phyloP scores from a whole-genome alignment of 1,140 invertebrate species.

The Cydia strobilella region DNA sequence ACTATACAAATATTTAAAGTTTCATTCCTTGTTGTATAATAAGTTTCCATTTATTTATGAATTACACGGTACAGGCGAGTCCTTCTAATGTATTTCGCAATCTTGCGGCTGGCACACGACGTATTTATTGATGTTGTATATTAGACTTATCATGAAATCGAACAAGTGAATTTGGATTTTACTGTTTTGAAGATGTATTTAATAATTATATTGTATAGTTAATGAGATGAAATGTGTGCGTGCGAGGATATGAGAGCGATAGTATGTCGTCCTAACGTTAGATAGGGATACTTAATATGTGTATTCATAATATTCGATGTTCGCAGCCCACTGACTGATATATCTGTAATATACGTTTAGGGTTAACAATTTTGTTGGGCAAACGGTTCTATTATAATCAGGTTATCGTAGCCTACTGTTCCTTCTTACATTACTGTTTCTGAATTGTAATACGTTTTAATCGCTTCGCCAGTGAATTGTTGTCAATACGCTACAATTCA shows the following conservation, averaged over 20 bases:
- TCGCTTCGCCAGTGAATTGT: too few relatives aligned
- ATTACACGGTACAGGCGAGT: conserved; percentile 46
- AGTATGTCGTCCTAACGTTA: conserved; percentile 38
- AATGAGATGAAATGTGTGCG: conserved; percentile 20
- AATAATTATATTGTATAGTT: conserved; percentile 41
- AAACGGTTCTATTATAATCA: conserved; percentile 22
- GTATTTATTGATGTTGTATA: conserved; percentile 65
- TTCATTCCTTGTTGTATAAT: conserved; percentile 32
- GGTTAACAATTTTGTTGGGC: conserved; percentile 48
- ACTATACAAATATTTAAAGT: not conserved
- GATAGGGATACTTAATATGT: conserved; percentile 36
- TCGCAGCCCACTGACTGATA: conserved; percentile 54
- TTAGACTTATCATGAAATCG: conserved; percentile 65
- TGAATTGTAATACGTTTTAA: not conserved
- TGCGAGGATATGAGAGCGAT: conserved; percentile 34
- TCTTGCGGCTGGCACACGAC: conserved; percentile 45
- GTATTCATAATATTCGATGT: conserved; percentile 37
- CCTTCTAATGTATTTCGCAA: conserved; percentile 63
- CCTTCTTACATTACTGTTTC: not conserved
- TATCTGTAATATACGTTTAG: conserved; percentile 53
- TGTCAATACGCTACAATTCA: too few relatives aligned
- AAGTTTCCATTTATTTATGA: conserved; percentile 50
- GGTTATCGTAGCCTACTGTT: not conserved
- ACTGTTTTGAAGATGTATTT: conserved; percentile 41
- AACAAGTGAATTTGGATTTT: conserved; percentile 57